A percentile compares a stretch with the other conserved stretches of the same genome.
Conservation (phyloP, 2,888 invertebrate species). For the Punctoribates punctum region DNA sequence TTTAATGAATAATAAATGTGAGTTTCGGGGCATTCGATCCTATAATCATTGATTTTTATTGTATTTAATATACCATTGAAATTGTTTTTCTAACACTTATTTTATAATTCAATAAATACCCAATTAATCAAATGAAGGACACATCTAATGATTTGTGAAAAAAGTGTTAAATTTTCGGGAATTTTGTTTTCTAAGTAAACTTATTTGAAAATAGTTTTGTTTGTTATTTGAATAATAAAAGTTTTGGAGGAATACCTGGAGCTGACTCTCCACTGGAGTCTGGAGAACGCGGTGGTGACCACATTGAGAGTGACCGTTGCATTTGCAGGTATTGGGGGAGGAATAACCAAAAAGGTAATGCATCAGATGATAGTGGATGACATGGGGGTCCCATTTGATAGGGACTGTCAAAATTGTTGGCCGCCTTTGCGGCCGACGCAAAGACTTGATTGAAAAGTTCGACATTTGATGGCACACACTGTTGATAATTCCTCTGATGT, state of each 20-base stretch:
- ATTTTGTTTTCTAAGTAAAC: too few relatives aligned
- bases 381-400: background rate
- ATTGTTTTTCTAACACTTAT: too few relatives aligned
- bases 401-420: background rate
- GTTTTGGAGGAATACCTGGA: background rate
- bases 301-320: background rate
- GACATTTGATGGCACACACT: background rate
- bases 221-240: too few relatives aligned
- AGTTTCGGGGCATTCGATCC: too few relatives aligned
- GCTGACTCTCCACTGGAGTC: slow-evolving; percentile 4
- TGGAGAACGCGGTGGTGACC: background rate
- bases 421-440: background rate
- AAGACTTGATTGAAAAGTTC: background rate
- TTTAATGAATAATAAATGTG: too few relatives aligned
- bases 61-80: too few relatives aligned
- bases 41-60: too few relatives aligned
- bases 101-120: too few relatives aligned
- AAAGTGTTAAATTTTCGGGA: too few relatives aligned
- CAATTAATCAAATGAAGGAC: too few relatives aligned
- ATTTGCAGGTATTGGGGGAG: background rate
- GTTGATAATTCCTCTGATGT: background rate
- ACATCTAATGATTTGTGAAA: too few relatives aligned
- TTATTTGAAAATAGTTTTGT: too few relatives aligned
- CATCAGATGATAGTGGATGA: background rate
- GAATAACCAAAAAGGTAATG: background rate